These are phyloP conservation scores for Carassius gibelio DNA, from an alignment of 2,113 vertebrate species.

Conservation along the genomic window DNA sequence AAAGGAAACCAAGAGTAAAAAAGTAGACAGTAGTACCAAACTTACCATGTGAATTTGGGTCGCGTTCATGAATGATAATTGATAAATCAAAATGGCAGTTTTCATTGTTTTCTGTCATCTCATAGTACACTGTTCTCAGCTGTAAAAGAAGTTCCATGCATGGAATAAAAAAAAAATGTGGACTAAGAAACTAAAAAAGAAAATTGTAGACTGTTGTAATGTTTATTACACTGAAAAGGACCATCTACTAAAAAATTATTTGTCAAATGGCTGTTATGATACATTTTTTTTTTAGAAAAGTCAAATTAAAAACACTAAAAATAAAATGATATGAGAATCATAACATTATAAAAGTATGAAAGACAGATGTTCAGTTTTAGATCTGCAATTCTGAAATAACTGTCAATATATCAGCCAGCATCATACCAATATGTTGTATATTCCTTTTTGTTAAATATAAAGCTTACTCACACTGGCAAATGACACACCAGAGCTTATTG, in stretches of 20 bases:
- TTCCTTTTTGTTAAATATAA: neutral
- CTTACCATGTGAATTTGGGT: slow-evolving; percentile 35
- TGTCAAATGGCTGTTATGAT: too few species aligned
- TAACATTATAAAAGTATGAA: neutral
- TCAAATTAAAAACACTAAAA: neutral
- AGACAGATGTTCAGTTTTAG: neutral
- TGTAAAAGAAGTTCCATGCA: slow-evolving; percentile 60
- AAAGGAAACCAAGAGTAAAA: neutral
- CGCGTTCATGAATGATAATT: slow-evolving; percentile 54
- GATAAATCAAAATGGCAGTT: slow-evolving; percentile 82
- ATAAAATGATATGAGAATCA: neutral
- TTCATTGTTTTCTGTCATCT: slow-evolving; percentile 70
- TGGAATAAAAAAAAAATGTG: neutral
- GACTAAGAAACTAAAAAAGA: neutral
- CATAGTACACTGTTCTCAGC: slow-evolving; percentile 86
- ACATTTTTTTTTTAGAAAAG: too few species aligned
- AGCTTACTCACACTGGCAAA: slow-evolving; percentile 81
- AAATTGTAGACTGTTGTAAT: neutral
- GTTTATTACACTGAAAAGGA: neutral
- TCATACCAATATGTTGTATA: neutral
- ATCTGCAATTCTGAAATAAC: neutral
- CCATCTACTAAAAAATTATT: neutral
- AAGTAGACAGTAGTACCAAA: neutral
- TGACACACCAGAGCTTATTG: slow-evolving; percentile 81
- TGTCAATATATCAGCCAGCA: neutral